Conservation (phyloP, 2,888 invertebrate genomes). For the Boloria euphrosyne region DNA sequence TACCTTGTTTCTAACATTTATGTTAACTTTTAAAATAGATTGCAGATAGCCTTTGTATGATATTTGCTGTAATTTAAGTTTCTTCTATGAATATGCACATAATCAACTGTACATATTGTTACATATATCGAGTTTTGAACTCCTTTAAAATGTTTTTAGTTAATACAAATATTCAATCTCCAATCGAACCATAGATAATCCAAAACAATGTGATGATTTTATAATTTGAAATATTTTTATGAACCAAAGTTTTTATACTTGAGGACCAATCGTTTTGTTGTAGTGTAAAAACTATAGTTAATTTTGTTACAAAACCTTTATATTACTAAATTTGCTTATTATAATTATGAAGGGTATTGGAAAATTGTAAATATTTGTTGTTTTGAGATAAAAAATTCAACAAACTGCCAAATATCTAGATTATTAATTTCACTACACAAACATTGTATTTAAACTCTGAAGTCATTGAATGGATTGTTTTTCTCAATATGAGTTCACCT, state of each 20-base stretch:
- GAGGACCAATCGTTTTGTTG: constrained; percentile 37
- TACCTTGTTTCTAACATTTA: constrained; percentile 23
- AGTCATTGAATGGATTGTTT: neutral
- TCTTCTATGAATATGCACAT: constrained; percentile 19
- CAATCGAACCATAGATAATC: constrained; percentile 22
- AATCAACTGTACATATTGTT: constrained; percentile 24
- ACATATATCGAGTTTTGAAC: constrained; percentile 28
- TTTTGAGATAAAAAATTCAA: constrained; percentile 2
- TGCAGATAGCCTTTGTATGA: constrained; percentile 3
- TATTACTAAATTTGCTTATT: constrained; percentile 3
- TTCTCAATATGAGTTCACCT: neutral
- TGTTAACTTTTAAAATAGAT: constrained; percentile 6
- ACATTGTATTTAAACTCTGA: neutral
- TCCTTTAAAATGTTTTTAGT: constrained; percentile 18
- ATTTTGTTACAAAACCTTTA: constrained; percentile 18
- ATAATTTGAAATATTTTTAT: constrained; percentile 19
- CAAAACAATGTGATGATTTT: constrained; percentile 16
- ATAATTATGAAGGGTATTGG: neutral
- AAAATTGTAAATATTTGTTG: constrained; percentile 5
- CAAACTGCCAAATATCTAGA: constrained; percentile 17
- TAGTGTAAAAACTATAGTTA: constrained; percentile 9
- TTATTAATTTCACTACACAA: neutral
- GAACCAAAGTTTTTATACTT: constrained; percentile 33
- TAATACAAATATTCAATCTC: constrained; percentile 7
- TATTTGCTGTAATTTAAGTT: constrained; percentile 19